phyloP scores from a whole-genome alignment of 1,140 invertebrate species.

The Drosophila bocki region DNA sequence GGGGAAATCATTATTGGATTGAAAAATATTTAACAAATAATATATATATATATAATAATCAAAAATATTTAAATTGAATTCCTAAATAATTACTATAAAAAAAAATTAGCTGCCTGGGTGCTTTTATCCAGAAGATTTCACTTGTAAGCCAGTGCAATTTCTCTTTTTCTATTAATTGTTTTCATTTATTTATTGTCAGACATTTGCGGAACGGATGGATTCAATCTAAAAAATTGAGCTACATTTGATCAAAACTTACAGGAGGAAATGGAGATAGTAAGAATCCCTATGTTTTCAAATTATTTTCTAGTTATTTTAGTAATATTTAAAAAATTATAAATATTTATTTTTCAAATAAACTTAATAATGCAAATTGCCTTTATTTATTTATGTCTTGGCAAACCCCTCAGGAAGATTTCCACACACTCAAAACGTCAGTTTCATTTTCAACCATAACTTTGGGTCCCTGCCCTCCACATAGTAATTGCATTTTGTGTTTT shows the following conservation, averaged over 20 bases:
- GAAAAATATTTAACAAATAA: not conserved
- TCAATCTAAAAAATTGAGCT: not conserved
- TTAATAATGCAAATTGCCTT: not conserved
- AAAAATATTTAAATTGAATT: not conserved
- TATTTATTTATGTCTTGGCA: not conserved
- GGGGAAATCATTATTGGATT: not conserved
- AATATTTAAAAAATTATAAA: not conserved
- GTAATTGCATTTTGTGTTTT: conserved; percentile 47
- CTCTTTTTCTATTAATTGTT: conserved; percentile 1
- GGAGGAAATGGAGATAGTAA: not conserved
- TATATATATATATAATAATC: no score
- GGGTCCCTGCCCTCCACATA: conserved; percentile 2
- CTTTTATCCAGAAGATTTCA: not conserved
- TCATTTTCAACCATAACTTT: conserved; percentile 24
- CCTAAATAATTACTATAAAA: not conserved
- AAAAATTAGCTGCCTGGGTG: not conserved
- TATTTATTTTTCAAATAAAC: not conserved
- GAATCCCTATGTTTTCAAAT: rapidly evolving
- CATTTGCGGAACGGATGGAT: not conserved
- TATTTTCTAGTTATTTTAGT: not conserved
- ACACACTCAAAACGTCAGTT: conserved; percentile 43
- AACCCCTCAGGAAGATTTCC: conserved; percentile 30
- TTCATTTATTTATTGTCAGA: not conserved
- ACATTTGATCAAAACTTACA: not conserved
- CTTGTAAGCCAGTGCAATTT: not conserved